phyloP scores from a whole-genome alignment of 1,140 invertebrate genomes.

The Arion vulgaris region DNA sequence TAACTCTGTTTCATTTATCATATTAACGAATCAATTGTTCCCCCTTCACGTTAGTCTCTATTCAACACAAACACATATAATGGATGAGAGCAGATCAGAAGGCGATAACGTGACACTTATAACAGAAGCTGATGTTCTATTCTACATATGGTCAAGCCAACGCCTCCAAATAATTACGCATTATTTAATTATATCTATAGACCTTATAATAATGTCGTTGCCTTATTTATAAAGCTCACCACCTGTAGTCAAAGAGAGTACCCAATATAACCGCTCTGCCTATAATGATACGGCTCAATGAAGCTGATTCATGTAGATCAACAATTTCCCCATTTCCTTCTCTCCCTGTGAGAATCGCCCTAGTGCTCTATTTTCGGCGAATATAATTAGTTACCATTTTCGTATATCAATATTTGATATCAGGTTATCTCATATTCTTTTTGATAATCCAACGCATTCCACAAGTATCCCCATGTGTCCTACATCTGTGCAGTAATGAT shows the following conservation, averaged over 20 bases:
- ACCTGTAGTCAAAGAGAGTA: too few species aligned
- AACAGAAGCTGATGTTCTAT: too few species aligned
- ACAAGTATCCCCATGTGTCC: background rate
- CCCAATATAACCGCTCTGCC: background rate
- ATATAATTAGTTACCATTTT: background rate
- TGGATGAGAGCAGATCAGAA: too few species aligned
- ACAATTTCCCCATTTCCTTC: background rate
- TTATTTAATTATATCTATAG: background rate
- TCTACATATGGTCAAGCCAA: too few species aligned
- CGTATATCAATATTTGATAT: background rate
- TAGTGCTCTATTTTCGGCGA: background rate
- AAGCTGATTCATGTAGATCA: too few species aligned
- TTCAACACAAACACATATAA: too few species aligned
- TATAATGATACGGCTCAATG: background rate
- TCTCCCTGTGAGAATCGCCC: background rate
- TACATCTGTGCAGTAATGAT: too few species aligned
- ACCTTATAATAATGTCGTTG: background rate
- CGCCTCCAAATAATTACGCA: background rate
- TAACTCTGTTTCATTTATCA: too few species aligned
- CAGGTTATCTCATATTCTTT: background rate
- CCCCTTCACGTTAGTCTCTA: too few species aligned
- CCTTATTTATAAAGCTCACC: background rate
- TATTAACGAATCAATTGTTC: too few species aligned
- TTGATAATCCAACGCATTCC: background rate
- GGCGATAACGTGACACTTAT: too few species aligned